Evolutionary conservation across 2,888 invertebrate genomes (phyloP), one percentile per base, ranked within the genome.

Genomic region (Drosophila nigricruria): DNA sequence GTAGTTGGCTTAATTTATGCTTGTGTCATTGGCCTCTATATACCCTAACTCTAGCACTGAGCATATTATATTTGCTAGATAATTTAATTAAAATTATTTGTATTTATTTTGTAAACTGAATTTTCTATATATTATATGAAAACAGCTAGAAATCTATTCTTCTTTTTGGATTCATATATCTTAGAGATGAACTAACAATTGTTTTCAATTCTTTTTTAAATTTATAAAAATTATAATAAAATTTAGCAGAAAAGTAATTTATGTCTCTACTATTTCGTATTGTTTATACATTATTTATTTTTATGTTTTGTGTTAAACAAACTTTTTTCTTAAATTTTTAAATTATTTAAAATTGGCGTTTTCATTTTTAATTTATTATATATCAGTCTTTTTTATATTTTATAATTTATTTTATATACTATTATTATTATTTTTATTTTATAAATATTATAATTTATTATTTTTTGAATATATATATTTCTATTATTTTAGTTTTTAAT

Each of bases 21-120:
- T 38, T 25, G 12, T 53, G 53, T 53, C 53, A 53, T 53, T 53
- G 53, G 53, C 38, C 53, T 38, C 16, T 38, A 53, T 38, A 53
- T 53, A 53, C 53, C n/a, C 53, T 53, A 1, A 38, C 53, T 10
- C 27, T 38, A 6, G 1, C 14, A 16, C 14, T 18, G 38, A 8
- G 53, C 53, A 25, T 27, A 27, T 38, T 53, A 25, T n/a, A 12
- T 36, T 53, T 16, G 16, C 0, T 25, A 25, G 2, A 36, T 1
- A 10, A 23, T 4, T 23, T 9, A 5, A 8, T 6, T 23, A 34
- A n/a, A 5, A 18, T 20, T 23, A 14, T 16, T 34, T 34, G 1
- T 6, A 5, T 8, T 20, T 32, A 14, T 32, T 32, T 14, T 50
- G 3, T 14, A 14, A 16, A 6, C 5, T 20, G 32, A 8, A 1